Evolutionary conservation across 2,888 invertebrate genomes (phyloP).

Genomic region (Tinea pellionella): DNA sequence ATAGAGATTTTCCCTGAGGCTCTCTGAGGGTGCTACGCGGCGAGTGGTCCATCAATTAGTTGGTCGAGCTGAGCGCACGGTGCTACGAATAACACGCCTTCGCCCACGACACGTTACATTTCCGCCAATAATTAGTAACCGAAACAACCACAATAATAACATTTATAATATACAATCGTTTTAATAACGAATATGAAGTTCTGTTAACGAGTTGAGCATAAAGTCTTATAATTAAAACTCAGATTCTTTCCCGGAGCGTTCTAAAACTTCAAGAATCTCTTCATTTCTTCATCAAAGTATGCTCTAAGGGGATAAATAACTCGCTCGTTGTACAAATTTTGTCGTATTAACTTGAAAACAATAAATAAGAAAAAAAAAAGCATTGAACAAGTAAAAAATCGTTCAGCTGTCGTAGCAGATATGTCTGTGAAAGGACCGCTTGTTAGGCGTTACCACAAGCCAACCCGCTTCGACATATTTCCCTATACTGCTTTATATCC

Average conservation of each 20-base stretch:
- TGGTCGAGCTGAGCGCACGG: background rate
- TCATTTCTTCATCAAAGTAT: background rate
- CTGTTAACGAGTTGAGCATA: background rate
- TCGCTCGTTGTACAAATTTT: background rate
- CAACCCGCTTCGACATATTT: conserved; percentile 3
- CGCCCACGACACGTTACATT: background rate
- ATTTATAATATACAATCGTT: too few relatives aligned
- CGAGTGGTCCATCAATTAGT: conserved; percentile 12
- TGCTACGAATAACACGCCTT: background rate
- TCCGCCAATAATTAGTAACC: background rate
- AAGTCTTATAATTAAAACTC: background rate
- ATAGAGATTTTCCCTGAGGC: conserved; percentile 13
- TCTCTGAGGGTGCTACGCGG: background rate
- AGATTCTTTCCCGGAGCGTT: background rate
- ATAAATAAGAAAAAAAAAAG: conserved; percentile 25
- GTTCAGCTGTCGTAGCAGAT: conserved; percentile 36
- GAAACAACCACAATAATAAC: too few relatives aligned
- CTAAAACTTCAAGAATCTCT: background rate
- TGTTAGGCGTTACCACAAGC: conserved; percentile 17
- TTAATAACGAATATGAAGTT: background rate
- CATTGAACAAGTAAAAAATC: conserved; percentile 38
- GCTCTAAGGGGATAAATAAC: background rate
- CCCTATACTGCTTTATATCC: conserved; percentile 1
- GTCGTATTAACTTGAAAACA: background rate
- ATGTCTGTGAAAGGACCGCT: conserved; percentile 38